Conservation (phyloP, 35 echinoderm and acorn worm genomes). For the Apostichopus japonicus region DNA sequence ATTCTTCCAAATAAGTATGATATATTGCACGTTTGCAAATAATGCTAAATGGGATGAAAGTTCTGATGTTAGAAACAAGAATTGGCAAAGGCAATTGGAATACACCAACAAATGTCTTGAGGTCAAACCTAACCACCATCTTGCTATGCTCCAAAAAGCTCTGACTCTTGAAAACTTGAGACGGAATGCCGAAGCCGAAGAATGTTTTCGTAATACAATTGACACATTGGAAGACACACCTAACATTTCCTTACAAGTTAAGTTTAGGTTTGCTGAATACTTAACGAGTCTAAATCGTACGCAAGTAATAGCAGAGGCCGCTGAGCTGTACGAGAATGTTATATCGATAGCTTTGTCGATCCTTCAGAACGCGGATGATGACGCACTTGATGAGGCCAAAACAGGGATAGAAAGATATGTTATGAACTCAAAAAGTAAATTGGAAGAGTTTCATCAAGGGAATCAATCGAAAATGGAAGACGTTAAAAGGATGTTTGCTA, state of each 20-base stretch:
- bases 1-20: not conserved
- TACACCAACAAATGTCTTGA: constrained; percentile 10
- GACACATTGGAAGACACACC: not conserved
- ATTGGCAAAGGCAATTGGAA: not conserved
- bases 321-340: not conserved
- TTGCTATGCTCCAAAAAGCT: not conserved
- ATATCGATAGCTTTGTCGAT: not conserved
- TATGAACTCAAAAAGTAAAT: not conserved
- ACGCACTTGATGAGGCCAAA: not conserved
- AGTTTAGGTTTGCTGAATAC: not conserved
- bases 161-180: not conserved
- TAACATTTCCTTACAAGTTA: not conserved
- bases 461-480: not conserved
- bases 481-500: not conserved
- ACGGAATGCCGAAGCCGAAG: not conserved
- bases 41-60: not conserved
- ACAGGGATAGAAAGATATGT: not conserved
- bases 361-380: not conserved
- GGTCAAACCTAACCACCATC: not conserved
- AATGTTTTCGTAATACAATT: not conserved
- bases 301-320: not conserved
- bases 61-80: not conserved
- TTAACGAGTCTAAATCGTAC: not conserved
- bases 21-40: not conserved
- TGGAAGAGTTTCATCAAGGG: not conserved